Evolutionary conservation across 2,113 vertebrate genomes (phyloP).

Genomic region (Gymnorhina tibicen): DNA sequence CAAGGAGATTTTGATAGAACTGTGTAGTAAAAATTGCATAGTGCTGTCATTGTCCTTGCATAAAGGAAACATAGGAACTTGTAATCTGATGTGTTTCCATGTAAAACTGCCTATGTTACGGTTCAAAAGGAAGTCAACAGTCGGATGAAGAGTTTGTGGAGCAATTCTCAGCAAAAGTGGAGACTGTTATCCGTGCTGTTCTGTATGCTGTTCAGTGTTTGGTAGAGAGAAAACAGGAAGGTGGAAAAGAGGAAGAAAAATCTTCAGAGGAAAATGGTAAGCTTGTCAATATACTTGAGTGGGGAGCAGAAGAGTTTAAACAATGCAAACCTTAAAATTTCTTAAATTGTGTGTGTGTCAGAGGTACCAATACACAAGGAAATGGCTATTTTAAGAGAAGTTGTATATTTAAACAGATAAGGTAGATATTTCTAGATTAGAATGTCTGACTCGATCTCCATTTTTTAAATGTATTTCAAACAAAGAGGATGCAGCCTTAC

Average conservation of each 20-base stretch:
- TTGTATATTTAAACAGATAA: background rate
- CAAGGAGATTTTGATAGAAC: background rate
- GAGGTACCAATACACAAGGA: background rate
- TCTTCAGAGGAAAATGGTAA: conserved; percentile 53
- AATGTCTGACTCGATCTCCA: background rate
- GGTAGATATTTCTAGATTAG: background rate
- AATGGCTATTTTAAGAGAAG: background rate
- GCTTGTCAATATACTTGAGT: background rate
- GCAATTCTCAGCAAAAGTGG: conserved; percentile 83
- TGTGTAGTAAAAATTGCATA: background rate
- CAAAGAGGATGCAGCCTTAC: conserved; percentile 56
- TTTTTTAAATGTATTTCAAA: background rate
- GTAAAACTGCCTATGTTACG: background rate
- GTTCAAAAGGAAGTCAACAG: conserved; percentile 61
- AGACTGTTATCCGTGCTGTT: conserved; percentile 80
- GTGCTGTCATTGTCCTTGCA: background rate
- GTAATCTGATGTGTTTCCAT: background rate
- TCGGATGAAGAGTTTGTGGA: conserved; percentile 71
- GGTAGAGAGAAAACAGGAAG: conserved; percentile 74
- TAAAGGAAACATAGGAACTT: background rate
- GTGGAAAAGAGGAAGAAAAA: conserved; percentile 26
- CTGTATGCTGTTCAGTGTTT: conserved; percentile 88
- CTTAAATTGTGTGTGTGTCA: background rate
- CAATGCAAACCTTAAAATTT: background rate
- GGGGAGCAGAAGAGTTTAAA: background rate